Evolutionary conservation across 2,113 vertebrate species (phyloP).

Genomic region (Trogon surrucura): DNA sequence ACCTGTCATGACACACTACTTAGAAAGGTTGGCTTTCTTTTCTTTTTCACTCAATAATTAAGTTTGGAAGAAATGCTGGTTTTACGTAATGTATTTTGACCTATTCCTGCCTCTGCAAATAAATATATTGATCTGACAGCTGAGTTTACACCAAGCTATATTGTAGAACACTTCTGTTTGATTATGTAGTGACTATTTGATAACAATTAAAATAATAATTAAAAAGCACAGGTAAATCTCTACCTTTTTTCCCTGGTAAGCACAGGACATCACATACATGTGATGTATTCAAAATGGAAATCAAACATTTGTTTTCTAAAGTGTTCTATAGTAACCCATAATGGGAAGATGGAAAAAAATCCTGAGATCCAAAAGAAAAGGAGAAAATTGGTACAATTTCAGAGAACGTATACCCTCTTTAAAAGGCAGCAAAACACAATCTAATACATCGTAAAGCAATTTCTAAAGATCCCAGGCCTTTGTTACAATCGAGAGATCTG

Average conservation of each 20-base stretch:
- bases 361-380: not conserved
- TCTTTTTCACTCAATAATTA: not conserved
- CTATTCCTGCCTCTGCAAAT: not conserved
- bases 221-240: not conserved
- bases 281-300: not conserved
- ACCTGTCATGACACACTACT: not conserved
- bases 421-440: not conserved
- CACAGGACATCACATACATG: not conserved
- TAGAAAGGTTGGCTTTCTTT: not conserved
- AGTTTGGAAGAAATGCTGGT: not conserved
- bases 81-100: not conserved
- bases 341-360: not conserved
- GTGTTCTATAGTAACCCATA: not conserved
- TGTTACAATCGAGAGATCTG: not conserved
- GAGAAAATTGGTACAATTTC: not conserved
- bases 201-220: not conserved
- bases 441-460: not conserved
- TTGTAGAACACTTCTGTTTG: not conserved
- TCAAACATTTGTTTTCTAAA: not conserved
- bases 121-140: not conserved
- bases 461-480: not conserved
- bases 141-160: not conserved
- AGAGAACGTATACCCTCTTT: not conserved
- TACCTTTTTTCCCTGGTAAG: not conserved
- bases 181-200: not conserved